Conservation (phyloP, 1,140 invertebrate species). For the Platyura marginata region DNA sequence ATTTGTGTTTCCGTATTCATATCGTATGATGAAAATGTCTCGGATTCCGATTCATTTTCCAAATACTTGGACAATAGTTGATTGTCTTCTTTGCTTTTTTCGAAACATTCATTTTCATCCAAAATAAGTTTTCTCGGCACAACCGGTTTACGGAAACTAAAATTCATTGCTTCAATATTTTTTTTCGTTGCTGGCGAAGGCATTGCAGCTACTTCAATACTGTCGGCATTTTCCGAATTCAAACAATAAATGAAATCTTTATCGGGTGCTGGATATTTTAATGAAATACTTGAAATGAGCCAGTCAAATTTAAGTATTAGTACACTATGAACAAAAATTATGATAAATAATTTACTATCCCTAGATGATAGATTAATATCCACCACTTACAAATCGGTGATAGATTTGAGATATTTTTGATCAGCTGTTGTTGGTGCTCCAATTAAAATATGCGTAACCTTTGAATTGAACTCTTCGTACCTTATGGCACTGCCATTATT, state of each 20-base stretch:
- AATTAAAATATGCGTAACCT: constrained; percentile 62
- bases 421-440: constrained; percentile 37
- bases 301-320: constrained; percentile 49
- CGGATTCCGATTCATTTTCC: no score
- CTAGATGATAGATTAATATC: background rate
- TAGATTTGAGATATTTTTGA: constrained; percentile 1
- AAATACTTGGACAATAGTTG: background rate
- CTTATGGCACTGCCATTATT: constrained; percentile 65
- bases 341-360: background rate
- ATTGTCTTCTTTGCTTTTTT: background rate
- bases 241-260: constrained; percentile 26
- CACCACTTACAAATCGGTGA: background rate
- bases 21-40: no score
- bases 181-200: constrained; percentile 46
- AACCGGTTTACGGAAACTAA: background rate
- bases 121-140: background rate
- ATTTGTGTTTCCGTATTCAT: background rate
- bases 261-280: constrained; percentile 37
- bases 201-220: constrained; percentile 15
- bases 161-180: background rate
- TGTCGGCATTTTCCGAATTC: constrained; percentile 11
- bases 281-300: constrained; percentile 51
- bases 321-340: constrained; percentile 26
- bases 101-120: background rate
- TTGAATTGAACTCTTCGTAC: constrained; percentile 51